Base-by-base conservation (phyloP, 2,888 invertebrate genomes). In the Steinernema carpocapsae region DNA sequence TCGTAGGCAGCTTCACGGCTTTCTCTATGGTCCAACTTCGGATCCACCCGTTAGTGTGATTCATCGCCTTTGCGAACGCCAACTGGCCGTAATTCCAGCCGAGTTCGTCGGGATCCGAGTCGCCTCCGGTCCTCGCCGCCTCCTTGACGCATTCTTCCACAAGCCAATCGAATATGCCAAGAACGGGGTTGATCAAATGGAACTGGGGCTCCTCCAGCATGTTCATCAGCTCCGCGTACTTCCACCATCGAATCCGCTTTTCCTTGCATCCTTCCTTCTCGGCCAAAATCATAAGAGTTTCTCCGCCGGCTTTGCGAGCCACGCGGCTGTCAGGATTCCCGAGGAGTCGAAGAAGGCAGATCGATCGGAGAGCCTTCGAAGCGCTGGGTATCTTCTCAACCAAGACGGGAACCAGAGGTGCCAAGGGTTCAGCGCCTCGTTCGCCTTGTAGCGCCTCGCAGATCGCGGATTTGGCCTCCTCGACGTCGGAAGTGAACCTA, bases 21-120 rank as follows among this genome's bases (percentile, higher is more conserved):
- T 77, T 80, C 72, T 82, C 79, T 59, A 82, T 71, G 0, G 79
- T 79, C 83, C 83, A 83, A 2, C 74, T 51, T 10, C 83, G 80
- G 56, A 83, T 80, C 83, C 83, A 83, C 12, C 83, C 83, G 29
- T 83, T 83, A 32, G 82, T 77, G 73, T 83, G 83, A 7, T 56
- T 26, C 3, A 79, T 71, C 0, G 80, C 80, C 22, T 81, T 74
- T 7, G 10, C 37, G 56, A 51, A 37, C 2, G 64, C 64, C 26
- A 32, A 6, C 64, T 64, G 64, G 1, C 64, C 64, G n/a, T 64
- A 64, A 26, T 64, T 10, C 64, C 64, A 64, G 1, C 64, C 64
- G 14, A 64, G 32, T 1, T 17, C 37, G 29, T 64, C 29, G 1
- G 17, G 32, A 32, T 64, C 64, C 32, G 24, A 26, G 4, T 6